Base-by-base conservation (phyloP, 2,888 invertebrate genomes). In the Orthonychiurus folsomi region DNA sequence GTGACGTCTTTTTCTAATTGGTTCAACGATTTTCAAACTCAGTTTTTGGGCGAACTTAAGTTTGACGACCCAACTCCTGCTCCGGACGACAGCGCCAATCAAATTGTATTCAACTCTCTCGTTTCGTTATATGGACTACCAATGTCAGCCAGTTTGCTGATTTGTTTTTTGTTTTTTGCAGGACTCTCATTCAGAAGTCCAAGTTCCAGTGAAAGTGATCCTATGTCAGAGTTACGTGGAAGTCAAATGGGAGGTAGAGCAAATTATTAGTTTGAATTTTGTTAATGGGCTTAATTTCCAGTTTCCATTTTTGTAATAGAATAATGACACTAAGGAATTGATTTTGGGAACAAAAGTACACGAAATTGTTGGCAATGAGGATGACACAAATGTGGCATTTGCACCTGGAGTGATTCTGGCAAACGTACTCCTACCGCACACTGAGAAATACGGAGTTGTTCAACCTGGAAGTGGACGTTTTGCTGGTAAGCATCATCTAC, bases 191-290 rank as follows among this genome's bases (percentile, higher is more conserved):
- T 52, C 15, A 60, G 27, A 50, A 58, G 54, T 9, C 62, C 66
- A 68, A 48, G 63, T 66, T 50, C 66, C 70, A 1, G 70, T 68
- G 0, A 68, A 66, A 52, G 59, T 70, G n/a, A 21, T 70, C 3
- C 56, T 64, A 1, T 65, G 68, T 3, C 65, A 66, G 18, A 65
- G 64, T 23, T 47, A 59, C 15, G 60, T 71, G 24, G 66, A 68
- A 25, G 59, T 71, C 20, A 47, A 64, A 21, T 71, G 69, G 69
- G 63, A 68, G 58, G 69, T 65, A 55, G 59, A 54, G 37, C 9
- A 37, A 37, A 37, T 37, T 37, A 37, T 5, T 9, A 37, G 37
- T 37, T 9, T 15, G 5, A 37, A 37, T 37, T 37, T 37, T 5
- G 37, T 37, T 37, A 37, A 37, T 9, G 37, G 5, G 37, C n/a